Evolutionary conservation across 2,888 invertebrate species (phyloP), one percentile per base, ranked within the genome.

Genomic region (Arrhopalites spinosus): DNA sequence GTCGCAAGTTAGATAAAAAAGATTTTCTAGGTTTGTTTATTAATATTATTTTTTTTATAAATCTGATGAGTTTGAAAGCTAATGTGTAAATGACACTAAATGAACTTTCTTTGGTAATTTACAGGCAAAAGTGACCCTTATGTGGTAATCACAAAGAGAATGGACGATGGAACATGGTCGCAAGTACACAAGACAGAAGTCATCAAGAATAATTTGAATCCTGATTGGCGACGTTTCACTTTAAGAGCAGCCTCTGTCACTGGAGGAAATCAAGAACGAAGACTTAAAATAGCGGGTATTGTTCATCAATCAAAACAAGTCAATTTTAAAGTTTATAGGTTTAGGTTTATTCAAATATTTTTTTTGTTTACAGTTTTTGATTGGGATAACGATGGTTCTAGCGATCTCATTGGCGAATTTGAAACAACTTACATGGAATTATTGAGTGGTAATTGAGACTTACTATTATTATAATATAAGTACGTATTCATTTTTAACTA

Each of bases 321-420:
- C n/a, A n/a, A n/a, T n/a, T n/a, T n/a, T n/a, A n/a, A n/a, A n/a
- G n/a, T n/a, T n/a, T n/a, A n/a, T n/a, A n/a, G n/a, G n/a, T n/a
- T n/a, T n/a, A n/a, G n/a, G n/a, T n/a, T n/a, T n/a, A n/a, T n/a
- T n/a, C n/a, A n/a, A n/a, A n/a, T n/a, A n/a, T n/a, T n/a, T n/a
- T n/a, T n/a, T n/a, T n/a, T n/a, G n/a, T 84, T 88, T 61, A 87
- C 87, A 79, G 87, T 87, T 73, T 87, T 83, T 83, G 88, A 88
- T 80, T 87, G 87, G 86, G 86, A 88, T 81, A 85, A 84, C 72
- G 85, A 86, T 83, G 87, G 87, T 45, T 81, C 83, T n/a, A 85
- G 85, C 84, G 87, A 87, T 75, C 84, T 86, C 73, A 88, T 88
- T 81, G 88, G 88, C n/a, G 84, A 85, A 71, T 86, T 86, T 74